phyloP scores from a whole-genome alignment of 2,113 vertebrate genomes.

The Psilopsiagon aurifrons region DNA sequence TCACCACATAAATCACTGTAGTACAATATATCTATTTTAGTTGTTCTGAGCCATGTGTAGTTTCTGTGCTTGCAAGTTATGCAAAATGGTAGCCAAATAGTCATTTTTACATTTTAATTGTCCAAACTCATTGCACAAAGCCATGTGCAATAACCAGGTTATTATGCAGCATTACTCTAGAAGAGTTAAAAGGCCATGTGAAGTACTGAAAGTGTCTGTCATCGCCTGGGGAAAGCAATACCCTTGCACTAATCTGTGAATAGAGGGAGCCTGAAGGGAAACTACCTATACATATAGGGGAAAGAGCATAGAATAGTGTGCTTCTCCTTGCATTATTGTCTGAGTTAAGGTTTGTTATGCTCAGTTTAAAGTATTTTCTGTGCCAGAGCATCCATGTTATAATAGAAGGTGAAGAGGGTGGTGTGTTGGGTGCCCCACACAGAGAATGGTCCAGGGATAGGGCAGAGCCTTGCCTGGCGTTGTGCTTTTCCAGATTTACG shows the following conservation, averaged over 20 bases:
- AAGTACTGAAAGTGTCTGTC: conserved; percentile 64
- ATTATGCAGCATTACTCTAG: conserved; percentile 45
- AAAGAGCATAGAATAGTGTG: not conserved
- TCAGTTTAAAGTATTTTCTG: not conserved
- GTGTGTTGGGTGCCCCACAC: not conserved
- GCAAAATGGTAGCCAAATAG: conserved; percentile 65
- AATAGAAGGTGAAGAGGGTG: not conserved
- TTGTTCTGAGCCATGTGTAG: conserved; percentile 11
- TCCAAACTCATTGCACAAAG: conserved; percentile 63
- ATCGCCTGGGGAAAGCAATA: conserved; percentile 34
- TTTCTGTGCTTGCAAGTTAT: conserved; percentile 60
- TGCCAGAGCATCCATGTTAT: not conserved
- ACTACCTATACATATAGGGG: not conserved
- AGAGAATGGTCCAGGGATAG: not conserved
- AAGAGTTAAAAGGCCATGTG: conserved; percentile 55
- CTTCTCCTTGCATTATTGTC: not conserved
- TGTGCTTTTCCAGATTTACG: not conserved
- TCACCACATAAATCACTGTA: conserved; percentile 73
- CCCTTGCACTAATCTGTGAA: not conserved
- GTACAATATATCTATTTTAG: conserved; percentile 68
- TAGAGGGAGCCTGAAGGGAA: not conserved
- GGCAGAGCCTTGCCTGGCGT: not conserved
- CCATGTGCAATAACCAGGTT: conserved; percentile 51
- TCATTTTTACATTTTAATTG: conserved; percentile 74
- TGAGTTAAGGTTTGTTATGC: not conserved